Evolutionary conservation across 1,140 invertebrate species (phyloP).

Genomic region (Pogonus chalceus): DNA sequence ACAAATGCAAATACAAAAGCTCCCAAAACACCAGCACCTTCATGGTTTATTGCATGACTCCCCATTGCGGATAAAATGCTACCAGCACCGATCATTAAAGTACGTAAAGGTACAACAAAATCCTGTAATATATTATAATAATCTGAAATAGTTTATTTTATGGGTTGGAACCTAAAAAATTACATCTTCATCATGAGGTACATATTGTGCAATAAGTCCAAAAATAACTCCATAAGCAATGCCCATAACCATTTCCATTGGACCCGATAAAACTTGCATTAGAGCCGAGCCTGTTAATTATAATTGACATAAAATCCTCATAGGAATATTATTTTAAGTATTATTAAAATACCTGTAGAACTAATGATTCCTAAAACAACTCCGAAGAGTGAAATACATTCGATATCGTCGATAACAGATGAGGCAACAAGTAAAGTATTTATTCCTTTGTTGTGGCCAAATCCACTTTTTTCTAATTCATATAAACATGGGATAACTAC

Average conservation of each 20-base stretch:
- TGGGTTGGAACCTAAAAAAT: too few relatives aligned
- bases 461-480: conserved; percentile 48
- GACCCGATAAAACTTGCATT: conserved; percentile 42
- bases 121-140: too few relatives aligned
- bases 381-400: conserved; percentile 66
- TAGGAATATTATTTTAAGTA: background rate
- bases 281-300: conserved; percentile 17
- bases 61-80: too few relatives aligned
- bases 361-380: conserved; percentile 48
- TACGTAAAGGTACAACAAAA: too few relatives aligned
- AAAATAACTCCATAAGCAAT: conserved; percentile 39
- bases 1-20: too few relatives aligned
- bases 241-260: conserved; percentile 42
- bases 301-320: too few relatives aligned
- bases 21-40: too few relatives aligned
- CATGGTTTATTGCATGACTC: too few relatives aligned
- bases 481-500: conserved; percentile 67
- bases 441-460: conserved; percentile 62
- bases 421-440: conserved; percentile 69
- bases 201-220: conserved; percentile 36
- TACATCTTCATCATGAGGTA: conserved; percentile 34
- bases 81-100: too few relatives aligned
- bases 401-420: conserved; percentile 66
- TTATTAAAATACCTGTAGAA: conserved; percentile 37
- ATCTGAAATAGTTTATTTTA: too few relatives aligned